These are phyloP conservation scores for Eulemur rufifrons DNA, from an alignment of 2,113 vertebrate genomes.

Conservation along the genomic window DNA sequence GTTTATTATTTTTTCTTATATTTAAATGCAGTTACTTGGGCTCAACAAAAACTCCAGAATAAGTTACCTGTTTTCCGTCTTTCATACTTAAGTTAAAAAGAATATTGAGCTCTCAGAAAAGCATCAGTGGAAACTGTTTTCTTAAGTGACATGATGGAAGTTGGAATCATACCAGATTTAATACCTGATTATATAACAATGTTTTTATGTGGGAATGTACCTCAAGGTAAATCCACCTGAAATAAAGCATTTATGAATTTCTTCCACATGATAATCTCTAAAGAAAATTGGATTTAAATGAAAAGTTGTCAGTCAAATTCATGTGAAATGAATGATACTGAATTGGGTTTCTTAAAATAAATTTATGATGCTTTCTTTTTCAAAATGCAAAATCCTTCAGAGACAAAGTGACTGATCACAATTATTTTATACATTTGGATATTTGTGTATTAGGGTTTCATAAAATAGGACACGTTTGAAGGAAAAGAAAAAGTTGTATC, in stretches of 20 bases:
- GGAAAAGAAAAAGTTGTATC: not conserved
- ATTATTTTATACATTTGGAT: not conserved
- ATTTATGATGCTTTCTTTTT: not conserved
- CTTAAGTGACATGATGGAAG: constrained; percentile 15
- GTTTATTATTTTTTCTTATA: not conserved
- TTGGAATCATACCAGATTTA: not conserved
- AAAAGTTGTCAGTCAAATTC: not conserved
- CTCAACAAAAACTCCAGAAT: not conserved
- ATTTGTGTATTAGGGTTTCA: not conserved
- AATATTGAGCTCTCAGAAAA: not conserved
- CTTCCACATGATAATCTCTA: not conserved
- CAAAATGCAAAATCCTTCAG: not conserved
- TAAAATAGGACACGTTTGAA: not conserved
- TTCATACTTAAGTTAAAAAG: not conserved
- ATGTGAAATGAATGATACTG: not conserved
- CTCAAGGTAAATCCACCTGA: not conserved
- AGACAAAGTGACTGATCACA: not conserved
- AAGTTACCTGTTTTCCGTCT: not conserved
- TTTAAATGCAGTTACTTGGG: not conserved
- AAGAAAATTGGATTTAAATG: constrained; percentile 2
- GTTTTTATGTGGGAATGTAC: not conserved
- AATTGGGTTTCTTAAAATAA: not conserved
- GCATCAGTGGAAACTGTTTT: not conserved
- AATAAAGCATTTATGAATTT: constrained; percentile 37
- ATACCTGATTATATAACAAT: not conserved